These are phyloP conservation scores for Illadopsis cleaveri DNA, from an alignment of 2,113 vertebrate species.

Conservation along the genomic window DNA sequence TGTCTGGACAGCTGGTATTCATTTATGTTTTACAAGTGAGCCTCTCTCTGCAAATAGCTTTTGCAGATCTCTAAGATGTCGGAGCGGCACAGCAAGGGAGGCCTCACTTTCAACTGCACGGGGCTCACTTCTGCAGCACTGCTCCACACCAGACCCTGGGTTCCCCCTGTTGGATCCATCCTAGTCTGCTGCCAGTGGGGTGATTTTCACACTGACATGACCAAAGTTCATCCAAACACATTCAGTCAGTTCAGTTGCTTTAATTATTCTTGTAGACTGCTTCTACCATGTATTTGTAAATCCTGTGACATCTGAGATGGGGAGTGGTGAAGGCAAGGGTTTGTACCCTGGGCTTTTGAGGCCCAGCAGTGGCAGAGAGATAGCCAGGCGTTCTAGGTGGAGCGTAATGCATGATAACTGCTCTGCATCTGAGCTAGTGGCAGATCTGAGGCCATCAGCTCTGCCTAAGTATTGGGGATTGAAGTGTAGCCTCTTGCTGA, in stretches of 20 bases:
- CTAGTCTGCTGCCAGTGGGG: not conserved
- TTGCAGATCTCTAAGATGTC: constrained; percentile 61
- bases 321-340: not conserved
- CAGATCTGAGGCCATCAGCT: not conserved
- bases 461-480: not conserved
- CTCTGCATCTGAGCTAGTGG: not conserved
- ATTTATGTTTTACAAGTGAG: constrained; percentile 77
- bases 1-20: constrained; percentile 75
- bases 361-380: not conserved
- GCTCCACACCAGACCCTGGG: not conserved
- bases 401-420: accelerated
- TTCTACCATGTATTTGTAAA: not conserved
- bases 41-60: constrained; percentile 73
- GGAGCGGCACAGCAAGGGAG: not conserved
- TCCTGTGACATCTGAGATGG: not conserved
- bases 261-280: not conserved
- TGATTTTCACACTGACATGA: not conserved
- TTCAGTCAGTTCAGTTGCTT: not conserved
- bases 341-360: not conserved
- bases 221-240: not conserved
- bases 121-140: not conserved
- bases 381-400: accelerated
- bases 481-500: not conserved
- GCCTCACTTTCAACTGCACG: not conserved
- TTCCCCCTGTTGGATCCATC: accelerated